phyloP scores from a whole-genome alignment of 1,140 invertebrate species.

The Portunus trituberculatus region DNA sequence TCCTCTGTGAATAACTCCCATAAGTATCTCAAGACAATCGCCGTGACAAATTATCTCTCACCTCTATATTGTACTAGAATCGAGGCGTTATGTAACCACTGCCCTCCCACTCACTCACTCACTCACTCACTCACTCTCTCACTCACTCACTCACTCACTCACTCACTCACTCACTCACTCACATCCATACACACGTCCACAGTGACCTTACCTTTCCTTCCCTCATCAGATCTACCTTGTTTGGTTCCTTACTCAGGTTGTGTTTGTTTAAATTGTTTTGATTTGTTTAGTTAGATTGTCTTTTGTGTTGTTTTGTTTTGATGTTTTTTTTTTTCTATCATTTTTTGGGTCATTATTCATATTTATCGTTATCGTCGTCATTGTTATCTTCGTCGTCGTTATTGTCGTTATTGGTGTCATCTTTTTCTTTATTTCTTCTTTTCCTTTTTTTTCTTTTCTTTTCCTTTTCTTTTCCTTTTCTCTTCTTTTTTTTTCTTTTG shows the following conservation, averaged over 20 bases:
- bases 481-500: background rate
- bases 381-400: no score
- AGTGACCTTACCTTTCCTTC: no score
- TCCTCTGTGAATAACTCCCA: no score
- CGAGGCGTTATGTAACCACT: background rate
- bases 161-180: background rate
- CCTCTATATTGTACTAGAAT: no score
- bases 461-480: no score
- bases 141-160: background rate
- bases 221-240: no score
- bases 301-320: background rate
- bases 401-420: no score
- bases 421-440: background rate
- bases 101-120: background rate
- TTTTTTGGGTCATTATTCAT: no score
- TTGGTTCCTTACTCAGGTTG: background rate
- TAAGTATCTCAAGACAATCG: no score
- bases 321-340: background rate
- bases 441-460: no score
- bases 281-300: background rate
- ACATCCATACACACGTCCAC: background rate
- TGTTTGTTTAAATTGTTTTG: background rate
- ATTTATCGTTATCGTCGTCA: no score
- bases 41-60: no score
- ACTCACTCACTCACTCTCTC: background rate